These are phyloP conservation scores for Brevimyrus niger DNA, from an alignment of 2,113 vertebrate species.

Conservation along the genomic window DNA sequence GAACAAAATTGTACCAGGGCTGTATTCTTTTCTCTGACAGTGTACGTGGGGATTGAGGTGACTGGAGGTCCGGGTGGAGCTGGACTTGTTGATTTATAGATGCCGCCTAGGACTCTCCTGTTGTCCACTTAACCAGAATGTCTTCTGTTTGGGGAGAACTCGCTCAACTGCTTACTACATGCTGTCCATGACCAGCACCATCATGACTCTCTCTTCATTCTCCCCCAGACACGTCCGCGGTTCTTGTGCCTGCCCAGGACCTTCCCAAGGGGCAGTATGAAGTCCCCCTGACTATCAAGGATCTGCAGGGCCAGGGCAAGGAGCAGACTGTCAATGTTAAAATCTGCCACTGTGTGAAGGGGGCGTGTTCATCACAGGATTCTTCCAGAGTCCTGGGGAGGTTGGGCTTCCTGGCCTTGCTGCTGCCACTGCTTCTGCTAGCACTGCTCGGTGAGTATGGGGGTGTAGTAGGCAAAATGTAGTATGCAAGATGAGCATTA, in stretches of 20 bases:
- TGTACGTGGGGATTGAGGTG: background rate
- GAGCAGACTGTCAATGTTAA: constrained; percentile 43
- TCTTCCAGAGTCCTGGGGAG: constrained; percentile 54
- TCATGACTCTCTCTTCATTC: background rate
- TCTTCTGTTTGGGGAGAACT: background rate
- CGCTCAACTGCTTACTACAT: background rate
- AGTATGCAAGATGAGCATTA: background rate
- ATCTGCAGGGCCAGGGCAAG: constrained; percentile 54
- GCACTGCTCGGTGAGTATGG: constrained; percentile 68
- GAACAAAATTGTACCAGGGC: background rate
- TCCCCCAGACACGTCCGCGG: constrained; percentile 51
- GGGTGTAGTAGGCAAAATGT: background rate
- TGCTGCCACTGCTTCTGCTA: constrained; percentile 57
- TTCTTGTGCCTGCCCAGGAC: constrained; percentile 45
- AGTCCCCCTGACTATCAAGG: constrained; percentile 59
- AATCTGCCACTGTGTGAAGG: constrained; percentile 40
- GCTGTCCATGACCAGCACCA: background rate
- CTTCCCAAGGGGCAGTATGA: constrained; percentile 49
- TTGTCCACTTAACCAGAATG: background rate
- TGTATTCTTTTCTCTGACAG: no score
- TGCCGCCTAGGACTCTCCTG: background rate
- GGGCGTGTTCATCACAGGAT: background rate
- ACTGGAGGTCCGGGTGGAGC: background rate
- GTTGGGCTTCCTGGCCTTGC: constrained; percentile 75
- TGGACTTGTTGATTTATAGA: background rate